A percentile compares a stretch with the other conserved stretches of the same genome.
phyloP scores from a whole-genome alignment of 2,888 invertebrate genomes.

The Drepana falcataria region DNA sequence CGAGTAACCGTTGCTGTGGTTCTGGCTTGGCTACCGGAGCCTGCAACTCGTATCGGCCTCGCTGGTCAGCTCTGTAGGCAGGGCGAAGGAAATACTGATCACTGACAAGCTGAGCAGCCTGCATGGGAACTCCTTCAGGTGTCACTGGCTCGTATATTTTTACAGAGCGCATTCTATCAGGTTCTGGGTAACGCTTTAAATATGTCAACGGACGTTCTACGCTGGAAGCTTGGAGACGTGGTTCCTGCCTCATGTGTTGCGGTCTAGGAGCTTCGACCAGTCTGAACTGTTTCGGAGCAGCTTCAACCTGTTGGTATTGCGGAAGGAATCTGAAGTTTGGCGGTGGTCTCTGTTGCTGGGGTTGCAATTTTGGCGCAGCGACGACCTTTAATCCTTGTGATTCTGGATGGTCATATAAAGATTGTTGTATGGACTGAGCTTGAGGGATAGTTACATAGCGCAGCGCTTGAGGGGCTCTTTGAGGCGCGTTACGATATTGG shows the following conservation, averaged over 20 bases:
- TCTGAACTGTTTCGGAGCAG: conserved; percentile 61
- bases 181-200: conserved; percentile 60
- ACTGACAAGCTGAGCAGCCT: conserved; percentile 44
- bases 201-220: conserved; percentile 64
- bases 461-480: conserved; percentile 46
- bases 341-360: conserved; percentile 36
- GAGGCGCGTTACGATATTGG: conserved; percentile 34
- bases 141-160: conserved; percentile 54
- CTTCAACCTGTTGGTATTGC: conserved; percentile 62
- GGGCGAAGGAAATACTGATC: conserved; percentile 66
- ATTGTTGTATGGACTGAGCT: conserved; percentile 40
- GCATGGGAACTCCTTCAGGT: conserved; percentile 42
- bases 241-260: conserved; percentile 53
- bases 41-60: conserved; percentile 48
- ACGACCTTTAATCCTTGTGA: conserved; percentile 67
- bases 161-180: conserved; percentile 56
- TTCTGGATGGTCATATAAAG: conserved; percentile 60
- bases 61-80: conserved; percentile 54
- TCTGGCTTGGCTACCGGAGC: conserved; percentile 39
- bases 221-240: conserved; percentile 44
- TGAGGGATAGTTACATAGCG: conserved; percentile 50
- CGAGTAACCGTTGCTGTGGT: conserved; percentile 32
- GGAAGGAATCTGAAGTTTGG: conserved; percentile 50
- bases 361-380: conserved; percentile 62
- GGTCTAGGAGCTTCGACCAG: conserved; percentile 53